These are phyloP conservation scores for Chironomus tepperi DNA, from an alignment of 1,140 invertebrate genomes.

Conservation along the genomic window DNA sequence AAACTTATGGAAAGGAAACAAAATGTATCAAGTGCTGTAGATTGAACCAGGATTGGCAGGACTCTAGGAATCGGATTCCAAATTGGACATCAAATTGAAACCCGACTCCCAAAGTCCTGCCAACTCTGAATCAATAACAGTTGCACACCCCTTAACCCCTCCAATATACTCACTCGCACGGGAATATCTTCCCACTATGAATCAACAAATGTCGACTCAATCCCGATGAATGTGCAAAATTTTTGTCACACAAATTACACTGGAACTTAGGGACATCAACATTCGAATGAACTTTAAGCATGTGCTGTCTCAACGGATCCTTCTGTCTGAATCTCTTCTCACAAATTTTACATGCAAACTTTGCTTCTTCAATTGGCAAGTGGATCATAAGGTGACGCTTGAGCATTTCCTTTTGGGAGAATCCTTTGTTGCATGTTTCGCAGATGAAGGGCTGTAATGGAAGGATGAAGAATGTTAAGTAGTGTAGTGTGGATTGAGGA, in stretches of 20 bases:
- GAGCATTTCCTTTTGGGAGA: conserved; percentile 6
- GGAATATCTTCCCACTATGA: background rate
- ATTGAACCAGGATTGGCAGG: too few species aligned
- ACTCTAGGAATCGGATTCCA: too few species aligned
- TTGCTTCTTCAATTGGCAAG: background rate
- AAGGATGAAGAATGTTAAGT: too few species aligned
- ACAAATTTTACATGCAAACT: background rate
- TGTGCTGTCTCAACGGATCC: background rate
- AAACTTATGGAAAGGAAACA: too few species aligned
- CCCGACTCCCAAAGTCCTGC: too few species aligned
- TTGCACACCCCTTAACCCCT: too few species aligned
- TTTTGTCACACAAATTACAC: background rate
- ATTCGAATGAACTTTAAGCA: background rate
- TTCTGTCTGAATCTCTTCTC: background rate
- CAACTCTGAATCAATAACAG: too few species aligned
- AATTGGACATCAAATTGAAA: too few species aligned
- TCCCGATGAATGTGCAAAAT: background rate
- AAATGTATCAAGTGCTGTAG: too few species aligned
- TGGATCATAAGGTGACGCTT: background rate
- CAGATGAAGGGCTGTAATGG: background rate
- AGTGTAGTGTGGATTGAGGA: too few species aligned
- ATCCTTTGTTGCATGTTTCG: background rate
- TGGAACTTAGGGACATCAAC: background rate
- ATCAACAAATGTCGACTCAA: background rate
- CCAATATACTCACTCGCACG: background rate